A percentile compares a stretch with the other conserved stretches of the same genome.
phyloP scores from a whole-genome alignment of 2,113 vertebrate genomes.

The Athene cunicularia region DNA sequence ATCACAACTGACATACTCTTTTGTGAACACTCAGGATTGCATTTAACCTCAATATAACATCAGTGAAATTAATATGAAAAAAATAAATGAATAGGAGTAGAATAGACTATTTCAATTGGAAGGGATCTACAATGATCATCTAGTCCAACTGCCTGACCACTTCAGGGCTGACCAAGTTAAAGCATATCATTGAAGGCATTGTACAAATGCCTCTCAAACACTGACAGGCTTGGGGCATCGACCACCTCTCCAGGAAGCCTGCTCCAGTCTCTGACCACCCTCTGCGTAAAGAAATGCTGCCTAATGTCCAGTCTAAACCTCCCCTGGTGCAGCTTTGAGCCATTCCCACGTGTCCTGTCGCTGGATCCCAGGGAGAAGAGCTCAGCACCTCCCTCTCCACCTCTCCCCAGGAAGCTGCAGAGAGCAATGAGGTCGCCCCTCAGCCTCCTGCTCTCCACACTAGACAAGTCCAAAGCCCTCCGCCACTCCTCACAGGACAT shows the following conservation, averaged over 20 bases:
- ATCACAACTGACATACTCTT: not conserved
- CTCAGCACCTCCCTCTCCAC: not conserved
- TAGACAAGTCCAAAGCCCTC: not conserved
- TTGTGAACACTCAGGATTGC: not conserved
- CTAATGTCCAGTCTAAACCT: not conserved
- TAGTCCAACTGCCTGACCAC: not conserved
- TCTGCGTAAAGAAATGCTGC: not conserved
- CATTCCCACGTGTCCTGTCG: fast-evolving
- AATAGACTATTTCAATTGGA: not conserved
- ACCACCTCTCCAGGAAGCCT: not conserved
- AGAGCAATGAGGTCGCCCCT: not conserved
- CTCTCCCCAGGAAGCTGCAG: not conserved
- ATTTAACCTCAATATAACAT: not conserved
- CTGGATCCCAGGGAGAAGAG: not conserved
- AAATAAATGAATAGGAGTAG: not conserved
- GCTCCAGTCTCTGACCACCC: not conserved
- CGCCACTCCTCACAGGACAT: not conserved
- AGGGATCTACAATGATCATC: not conserved
- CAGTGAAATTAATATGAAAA: not conserved
- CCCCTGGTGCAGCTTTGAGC: not conserved
- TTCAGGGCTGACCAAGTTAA: not conserved
- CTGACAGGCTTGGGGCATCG: not conserved
- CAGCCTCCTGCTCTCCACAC: not conserved
- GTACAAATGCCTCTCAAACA: not conserved
- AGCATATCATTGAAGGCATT: not conserved